These are phyloP conservation scores for Aeoliscus strigatus DNA, from an alignment of 2,797 vertebrate species.

Conservation along the genomic window DNA sequence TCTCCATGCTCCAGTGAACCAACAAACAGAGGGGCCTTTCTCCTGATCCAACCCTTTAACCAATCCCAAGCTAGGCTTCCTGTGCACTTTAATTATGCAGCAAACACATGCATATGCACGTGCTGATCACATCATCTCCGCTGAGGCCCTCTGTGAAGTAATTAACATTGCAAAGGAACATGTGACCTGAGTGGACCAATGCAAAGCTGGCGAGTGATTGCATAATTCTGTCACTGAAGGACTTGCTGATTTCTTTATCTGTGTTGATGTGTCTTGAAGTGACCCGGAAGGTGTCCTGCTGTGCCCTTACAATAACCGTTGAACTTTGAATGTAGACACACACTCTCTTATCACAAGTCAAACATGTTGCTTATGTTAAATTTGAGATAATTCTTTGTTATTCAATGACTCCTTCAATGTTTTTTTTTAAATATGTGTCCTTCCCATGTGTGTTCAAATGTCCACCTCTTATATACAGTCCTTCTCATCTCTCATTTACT, in stretches of 20 bases:
- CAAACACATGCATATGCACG: slow-evolving; percentile 57
- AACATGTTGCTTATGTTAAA: too few relatives aligned
- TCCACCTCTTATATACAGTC: too few relatives aligned
- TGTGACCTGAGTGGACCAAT: slow-evolving; percentile 15
- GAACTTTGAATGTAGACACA: too few relatives aligned
- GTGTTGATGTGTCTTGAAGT: slow-evolving; percentile 12
- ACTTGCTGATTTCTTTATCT: slow-evolving; percentile 21
- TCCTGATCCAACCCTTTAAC: slow-evolving; percentile 53
- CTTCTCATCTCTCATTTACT: too few relatives aligned
- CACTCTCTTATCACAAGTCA: too few relatives aligned
- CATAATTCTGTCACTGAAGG: slow-evolving; percentile 31
- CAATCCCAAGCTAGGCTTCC: slow-evolving; percentile 64
- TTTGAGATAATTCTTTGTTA: too few relatives aligned
- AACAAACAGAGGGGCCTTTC: slow-evolving; percentile 75
- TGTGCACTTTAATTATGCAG: slow-evolving; percentile 57
- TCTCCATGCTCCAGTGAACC: slow-evolving; percentile 63
- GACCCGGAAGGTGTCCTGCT: slow-evolving; percentile 7
- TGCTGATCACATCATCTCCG: slow-evolving; percentile 50
- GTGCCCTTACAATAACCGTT: too few relatives aligned
- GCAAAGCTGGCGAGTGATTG: slow-evolving; percentile 21
- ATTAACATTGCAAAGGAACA: slow-evolving; percentile 38
- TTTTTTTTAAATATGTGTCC: too few relatives aligned
- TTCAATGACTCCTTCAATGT: too few relatives aligned
- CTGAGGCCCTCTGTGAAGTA: slow-evolving; percentile 27
- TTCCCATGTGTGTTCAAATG: too few relatives aligned